Evolutionary conservation across 2,797 vertebrate genomes (phyloP), one percentile per base, ranked within the genome.

Genomic region (Scarus forsteni): DNA sequence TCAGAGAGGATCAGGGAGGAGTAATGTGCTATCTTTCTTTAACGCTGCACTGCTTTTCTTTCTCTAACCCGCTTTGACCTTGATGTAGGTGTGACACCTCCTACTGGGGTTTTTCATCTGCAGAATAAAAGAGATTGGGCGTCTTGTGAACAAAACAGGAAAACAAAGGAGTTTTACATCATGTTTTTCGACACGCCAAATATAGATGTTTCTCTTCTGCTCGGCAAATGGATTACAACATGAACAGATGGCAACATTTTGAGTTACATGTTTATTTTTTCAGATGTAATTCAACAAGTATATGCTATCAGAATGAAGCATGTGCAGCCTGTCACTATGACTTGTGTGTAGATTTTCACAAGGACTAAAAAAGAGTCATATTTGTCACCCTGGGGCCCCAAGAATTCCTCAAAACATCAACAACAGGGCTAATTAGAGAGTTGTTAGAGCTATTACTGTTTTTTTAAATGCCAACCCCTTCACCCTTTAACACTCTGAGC

Each of bases 51-150:
- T 19, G n/a, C 49, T 70, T 44, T 34, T 42, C 16, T 54, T 59
- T 62, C 36, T 39, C 19, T 18, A 36, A 44, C 56, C 63, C 36
- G 8, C 40, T 60, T 27, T 56, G 73, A 75, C 77, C 60, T 74
- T 64, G 45, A 49, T 50, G 52, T 16, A 7, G 40, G 60, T 51
- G 10, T 49, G 50, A 66, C n/a, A 35, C 50, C 14, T 49, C 38
- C 71, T 62, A 10, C n/a, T 46, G 19, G 34, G 48, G 40, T 40
- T 64, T 19, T 36, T 39, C 10, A 56, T 52, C 12, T 60, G 34
- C 39, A 19, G n/a, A 27, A 27, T 10, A 6, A 9, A 34, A 60
- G 27, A 3, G 15, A 44, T 34, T 38, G 1, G 5, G 1, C 34
- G 34, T 39, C 34, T 35, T 54, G 19, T 49, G 60, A 10, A 52